Evolutionary conservation across 92 coral and sea anemone genomes (phyloP), one percentile per base, ranked within the genome.

Genomic region (Siderastrea radians): DNA sequence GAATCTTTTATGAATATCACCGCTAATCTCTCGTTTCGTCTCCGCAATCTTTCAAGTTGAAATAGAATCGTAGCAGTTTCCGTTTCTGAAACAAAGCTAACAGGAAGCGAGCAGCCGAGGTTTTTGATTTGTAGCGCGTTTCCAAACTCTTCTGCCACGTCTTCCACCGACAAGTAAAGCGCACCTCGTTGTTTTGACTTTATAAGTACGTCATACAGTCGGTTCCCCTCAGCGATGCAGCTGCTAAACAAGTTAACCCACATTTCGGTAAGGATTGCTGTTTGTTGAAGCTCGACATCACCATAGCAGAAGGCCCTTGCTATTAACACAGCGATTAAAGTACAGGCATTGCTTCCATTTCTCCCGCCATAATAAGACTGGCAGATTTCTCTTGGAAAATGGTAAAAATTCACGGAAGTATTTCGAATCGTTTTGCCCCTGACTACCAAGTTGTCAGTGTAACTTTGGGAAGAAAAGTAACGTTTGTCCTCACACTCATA

Each of bases 301-400:
- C 86, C 50, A 51, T 69, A 82, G 66, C 82, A 84, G 53, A 89
- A 84, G 1, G 89, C 53, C 72, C 75, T 57, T 26, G 92, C 92
- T 48, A 84, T 89, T 70, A 84, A 70, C 68, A 89, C 87, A 69
- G 92, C 89, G 58, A 89, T 89, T 8, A 89, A 70, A 2, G 92
- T 89, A 38, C 92, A 89, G 16, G 92, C 89, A 15, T 89, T 89
- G 53, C 92, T 89, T 0, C 92, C 92, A 78, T 77, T 89, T 52
- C 92, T 69, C 0, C 92, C 92, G 0, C 89, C 92, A 47, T 89
- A 89, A 47, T 70, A 89, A 5, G 92, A 84, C 82, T 89, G 92
- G 4, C 80, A 84, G 49, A 89, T 84, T 26, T 79, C 87, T 77
- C 72, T 78, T 38, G 92, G 92, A 63, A 89, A 89, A 53, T 89